Base-by-base conservation (phyloP, 2,888 invertebrate species). In the Monopis laevigella region DNA sequence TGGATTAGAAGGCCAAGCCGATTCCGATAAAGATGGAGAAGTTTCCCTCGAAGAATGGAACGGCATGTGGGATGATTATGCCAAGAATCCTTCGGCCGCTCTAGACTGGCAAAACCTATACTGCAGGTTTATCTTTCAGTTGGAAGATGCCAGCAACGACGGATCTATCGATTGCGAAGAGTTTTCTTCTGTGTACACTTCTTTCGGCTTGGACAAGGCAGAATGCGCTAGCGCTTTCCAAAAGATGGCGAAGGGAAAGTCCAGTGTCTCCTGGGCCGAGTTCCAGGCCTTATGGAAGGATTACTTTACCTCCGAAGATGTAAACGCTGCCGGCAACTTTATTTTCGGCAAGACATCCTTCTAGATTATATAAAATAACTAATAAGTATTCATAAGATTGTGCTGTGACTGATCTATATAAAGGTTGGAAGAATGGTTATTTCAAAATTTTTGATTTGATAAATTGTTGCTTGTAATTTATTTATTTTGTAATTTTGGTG, bases 1-100 rank as follows among this genome's bases (percentile, higher is more conserved):
- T 39, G 92, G 92, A 7, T 75, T 95, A 28, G 86, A 88, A 58
- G 83, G 86, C 49, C 83, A 87, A 48, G 94, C 93, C n/a, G 94
- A 95, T 60, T 84, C 86, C 40, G 88, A 95, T 67, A 87, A 91
- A 56, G 93, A 95, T 53, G 92, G 92, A 5, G 87, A 91, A 78
- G 89, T 95, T 39, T 90, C 91, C 46, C 85, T 89, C 36, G 92
- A 93, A 7, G 94, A 95, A 66, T 94, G 94, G 94, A 86, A 90
- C 53, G 80, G 86, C 47, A 89, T 93, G 88, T 94, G 94, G 93
- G 88, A 91, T 50, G 86, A 87, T 24, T 92, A 85, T 55, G 86
- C 90, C 35, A 88, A 88, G 65, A 86, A 88, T 55, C 89, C 91
- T 1, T 83, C 86, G 29, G 82, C 86, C 35, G 87, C 89, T 21